A percentile compares a stretch with the other conserved stretches of the same genome.
Evolutionary conservation across 2,888 invertebrate species (phyloP).

Genomic region (Rotaria socialis): DNA sequence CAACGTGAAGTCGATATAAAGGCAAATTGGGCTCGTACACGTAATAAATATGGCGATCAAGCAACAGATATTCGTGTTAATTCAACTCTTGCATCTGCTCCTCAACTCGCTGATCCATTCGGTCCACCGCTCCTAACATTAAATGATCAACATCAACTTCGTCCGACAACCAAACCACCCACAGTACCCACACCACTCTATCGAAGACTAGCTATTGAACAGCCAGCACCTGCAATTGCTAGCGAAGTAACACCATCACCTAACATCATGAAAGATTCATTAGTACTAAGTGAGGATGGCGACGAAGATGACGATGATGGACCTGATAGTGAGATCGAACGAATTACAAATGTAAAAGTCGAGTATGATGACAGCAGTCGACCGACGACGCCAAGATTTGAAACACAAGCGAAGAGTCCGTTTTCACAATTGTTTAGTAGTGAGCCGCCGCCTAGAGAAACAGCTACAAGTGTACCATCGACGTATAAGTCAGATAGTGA

Average conservation of each 20-base stretch:
- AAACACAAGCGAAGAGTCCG: not conserved
- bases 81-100: slow-evolving; percentile 52
- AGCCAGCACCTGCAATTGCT: not conserved
- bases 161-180: not conserved
- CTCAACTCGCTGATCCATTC: slow-evolving; percentile 56
- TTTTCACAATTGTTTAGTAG: not conserved
- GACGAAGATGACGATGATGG: slow-evolving; percentile 25
- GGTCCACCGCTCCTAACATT: slow-evolving; percentile 52
- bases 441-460: not conserved
- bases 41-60: slow-evolving; percentile 54
- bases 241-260: not conserved
- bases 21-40: slow-evolving; percentile 59
- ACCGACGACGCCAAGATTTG: not conserved
- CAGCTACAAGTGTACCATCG: not conserved
- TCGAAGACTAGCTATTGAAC: slow-evolving; percentile 22
- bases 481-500: slow-evolving; percentile 31
- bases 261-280: not conserved
- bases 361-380: not conserved
- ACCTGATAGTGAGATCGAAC: slow-evolving; percentile 1
- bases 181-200: not conserved
- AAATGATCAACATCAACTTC: not conserved
- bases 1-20: slow-evolving; percentile 55
- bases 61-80: slow-evolving; percentile 56
- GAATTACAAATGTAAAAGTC: not conserved
- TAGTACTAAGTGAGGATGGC: not conserved